These are phyloP conservation scores for Colius striatus DNA, from an alignment of 2,113 vertebrate genomes.

Conservation along the genomic window DNA sequence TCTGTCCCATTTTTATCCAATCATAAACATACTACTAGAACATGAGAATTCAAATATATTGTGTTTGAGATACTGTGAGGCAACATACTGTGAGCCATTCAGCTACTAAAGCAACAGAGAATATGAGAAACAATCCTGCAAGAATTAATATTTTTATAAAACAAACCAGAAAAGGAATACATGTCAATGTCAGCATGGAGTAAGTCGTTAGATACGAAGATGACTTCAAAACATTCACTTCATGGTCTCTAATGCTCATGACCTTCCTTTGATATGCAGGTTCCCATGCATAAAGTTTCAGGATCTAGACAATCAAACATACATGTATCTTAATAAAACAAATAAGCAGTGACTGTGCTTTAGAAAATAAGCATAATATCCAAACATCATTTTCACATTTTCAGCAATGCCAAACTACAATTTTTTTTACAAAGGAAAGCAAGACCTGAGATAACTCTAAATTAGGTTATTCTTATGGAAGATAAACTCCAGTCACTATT, in stretches of 20 bases:
- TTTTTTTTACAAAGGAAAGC: neutral
- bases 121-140: neutral
- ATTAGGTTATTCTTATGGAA: neutral
- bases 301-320: constrained; percentile 48
- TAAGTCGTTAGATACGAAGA: constrained; percentile 68
- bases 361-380: neutral
- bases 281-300: constrained; percentile 77
- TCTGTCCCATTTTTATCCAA: neutral
- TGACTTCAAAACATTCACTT: constrained; percentile 71
- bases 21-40: neutral
- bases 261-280: constrained; percentile 72
- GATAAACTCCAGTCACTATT: neutral
- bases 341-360: neutral
- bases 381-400: neutral
- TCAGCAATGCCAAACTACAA: neutral
- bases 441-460: neutral
- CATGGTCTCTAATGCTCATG: constrained; percentile 60
- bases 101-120: neutral
- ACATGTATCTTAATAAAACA: neutral
- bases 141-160: neutral
- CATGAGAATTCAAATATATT: neutral
- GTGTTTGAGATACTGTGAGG: neutral
- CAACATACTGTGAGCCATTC: neutral
- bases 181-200: constrained; percentile 72
- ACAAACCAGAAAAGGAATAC: constrained; percentile 74